These are phyloP conservation scores for Stramonita haemastoma DNA, from an alignment of 2,888 invertebrate species.

Conservation along the genomic window DNA sequence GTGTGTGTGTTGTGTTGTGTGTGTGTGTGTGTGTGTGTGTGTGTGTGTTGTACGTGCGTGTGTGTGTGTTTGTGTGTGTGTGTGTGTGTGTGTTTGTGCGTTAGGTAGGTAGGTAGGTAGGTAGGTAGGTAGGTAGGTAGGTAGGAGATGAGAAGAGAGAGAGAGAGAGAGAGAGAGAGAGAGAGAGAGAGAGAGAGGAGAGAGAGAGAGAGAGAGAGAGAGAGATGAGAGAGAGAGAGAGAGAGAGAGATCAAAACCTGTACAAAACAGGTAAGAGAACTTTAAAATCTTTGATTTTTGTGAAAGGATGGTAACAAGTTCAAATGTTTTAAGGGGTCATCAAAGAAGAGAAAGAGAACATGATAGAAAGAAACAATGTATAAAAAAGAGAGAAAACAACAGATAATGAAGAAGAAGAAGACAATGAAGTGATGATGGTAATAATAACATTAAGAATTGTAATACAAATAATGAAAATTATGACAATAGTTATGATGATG, in stretches of 20 bases:
- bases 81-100: not conserved
- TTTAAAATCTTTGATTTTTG: too few relatives aligned
- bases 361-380: not conserved
- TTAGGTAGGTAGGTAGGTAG: too few relatives aligned
- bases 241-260: not conserved
- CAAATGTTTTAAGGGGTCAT: too few relatives aligned
- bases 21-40: not conserved
- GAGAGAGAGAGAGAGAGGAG: not conserved
- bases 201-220: not conserved
- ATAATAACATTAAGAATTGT: too few relatives aligned
- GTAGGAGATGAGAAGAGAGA: too few relatives aligned
- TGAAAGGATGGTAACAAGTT: too few relatives aligned
- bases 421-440: not conserved
- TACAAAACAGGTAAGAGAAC: not conserved
- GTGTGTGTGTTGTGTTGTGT: not conserved
- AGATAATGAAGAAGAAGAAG: not conserved
- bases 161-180: not conserved
- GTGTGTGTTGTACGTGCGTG: not conserved
- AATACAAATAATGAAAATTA: too few relatives aligned
- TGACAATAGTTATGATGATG: too few relatives aligned
- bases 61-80: not conserved
- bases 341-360: not conserved
- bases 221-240: not conserved
- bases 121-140: too few relatives aligned
- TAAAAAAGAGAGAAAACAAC: not conserved